Evolutionary conservation across 2,797 vertebrate genomes (phyloP), one percentile per base, ranked within the genome.

Genomic region (Sebastes diploproa): DNA sequence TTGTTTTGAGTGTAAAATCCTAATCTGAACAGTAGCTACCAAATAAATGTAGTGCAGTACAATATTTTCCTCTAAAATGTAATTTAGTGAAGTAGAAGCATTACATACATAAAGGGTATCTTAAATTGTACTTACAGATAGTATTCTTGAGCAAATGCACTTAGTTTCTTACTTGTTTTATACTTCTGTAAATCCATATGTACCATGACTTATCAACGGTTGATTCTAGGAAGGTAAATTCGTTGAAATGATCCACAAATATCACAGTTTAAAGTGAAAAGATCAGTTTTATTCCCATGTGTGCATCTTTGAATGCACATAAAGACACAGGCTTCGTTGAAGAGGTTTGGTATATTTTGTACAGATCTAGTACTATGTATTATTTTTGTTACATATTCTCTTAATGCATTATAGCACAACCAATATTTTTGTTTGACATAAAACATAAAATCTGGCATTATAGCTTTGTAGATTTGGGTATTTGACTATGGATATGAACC

Each of bases 361-460:
- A 96, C 95, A 96, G 93, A 94, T 95, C 91, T 94, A 95, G 93
- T 94, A 94, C 90, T 93, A 93, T 95, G 91, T 94, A 92, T 96
- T 94, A 93, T 93, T 94, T 92, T 93, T 95, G 89, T 94, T 92
- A 90, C 88, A 93, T 95, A 93, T 92, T 93, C 86, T 92, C 84
- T 88, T 91, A 89, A 92, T 93, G 89, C 93, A 92, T 94, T 93
- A 91, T 95, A 95, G 87, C 91, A 91, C 83, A 91, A 91, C 71
- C 89, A 91, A 90, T 95, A 93, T 88, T 93, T 58, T 92, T 93
- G 89, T 94, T 91, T 91, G 91, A 92, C 89, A 88, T 92, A 91
- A 92, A 92, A 82, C 84, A 82, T 74, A 84, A 86, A 85, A 79
- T 74, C 71, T 88, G 86, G 83, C 86, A 92, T 92, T 91, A 89